Evolutionary conservation across 2,113 vertebrate genomes (phyloP).

Genomic region (Opisthocomus hoazin): DNA sequence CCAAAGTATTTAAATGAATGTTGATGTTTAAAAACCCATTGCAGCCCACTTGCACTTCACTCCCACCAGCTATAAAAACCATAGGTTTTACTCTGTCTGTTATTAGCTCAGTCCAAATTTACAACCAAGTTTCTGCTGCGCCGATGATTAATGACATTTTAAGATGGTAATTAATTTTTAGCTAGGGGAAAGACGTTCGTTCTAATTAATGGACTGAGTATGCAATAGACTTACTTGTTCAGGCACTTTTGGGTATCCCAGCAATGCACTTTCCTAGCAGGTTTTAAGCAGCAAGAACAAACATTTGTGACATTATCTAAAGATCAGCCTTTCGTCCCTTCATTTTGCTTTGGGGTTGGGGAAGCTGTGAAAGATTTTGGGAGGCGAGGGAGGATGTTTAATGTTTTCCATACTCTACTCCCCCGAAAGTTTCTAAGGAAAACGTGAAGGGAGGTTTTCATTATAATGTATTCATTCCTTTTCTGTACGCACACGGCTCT

Average conservation of each 20-base stretch:
- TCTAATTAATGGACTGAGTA: conserved; percentile 62
- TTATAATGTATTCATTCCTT: neutral
- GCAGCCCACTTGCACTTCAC: conserved; percentile 17
- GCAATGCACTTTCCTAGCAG: neutral
- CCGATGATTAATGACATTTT: conserved; percentile 67
- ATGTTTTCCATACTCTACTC: neutral
- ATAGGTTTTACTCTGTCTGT: conserved; percentile 22
- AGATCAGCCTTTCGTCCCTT: neutral
- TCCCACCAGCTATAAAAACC: conserved; percentile 18
- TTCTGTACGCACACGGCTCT: neutral
- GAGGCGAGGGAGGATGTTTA: neutral
- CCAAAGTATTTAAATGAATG: conserved; percentile 23
- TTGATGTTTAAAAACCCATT: conserved; percentile 49
- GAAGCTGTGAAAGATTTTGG: neutral
- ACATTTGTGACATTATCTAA: neutral
- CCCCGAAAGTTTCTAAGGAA: conserved; percentile 18
- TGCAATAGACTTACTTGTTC: conserved; percentile 35
- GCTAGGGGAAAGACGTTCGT: conserved; percentile 44
- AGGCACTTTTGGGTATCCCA: neutral
- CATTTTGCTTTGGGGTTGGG: neutral
- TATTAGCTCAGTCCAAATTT: conserved; percentile 53
- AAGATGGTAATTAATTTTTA: conserved; percentile 71
- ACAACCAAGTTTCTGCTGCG: conserved; percentile 37
- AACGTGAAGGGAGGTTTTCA: neutral
- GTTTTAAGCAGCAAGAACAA: conserved; percentile 21